Base-by-base conservation (phyloP, 2,888 invertebrate species). In the Eupithecia abbreviata region DNA sequence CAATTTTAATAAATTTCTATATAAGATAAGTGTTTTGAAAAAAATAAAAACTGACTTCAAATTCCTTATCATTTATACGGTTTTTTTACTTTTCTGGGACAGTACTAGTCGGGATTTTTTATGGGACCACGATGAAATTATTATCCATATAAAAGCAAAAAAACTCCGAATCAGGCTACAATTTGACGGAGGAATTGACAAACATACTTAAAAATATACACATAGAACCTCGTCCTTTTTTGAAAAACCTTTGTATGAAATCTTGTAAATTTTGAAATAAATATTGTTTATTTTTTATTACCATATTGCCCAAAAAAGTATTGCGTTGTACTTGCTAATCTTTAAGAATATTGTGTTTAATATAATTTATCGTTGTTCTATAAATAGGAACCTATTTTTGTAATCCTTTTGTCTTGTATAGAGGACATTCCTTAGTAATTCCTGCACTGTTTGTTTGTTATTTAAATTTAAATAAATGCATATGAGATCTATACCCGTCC, bases 361-460 rank as follows among this genome's bases (percentile, higher is more conserved):
- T n/a, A 58, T 58, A 58, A 55, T n/a, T 30, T 62, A 0, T 7
- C 18, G 2, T 18, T 58, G n/a, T 58, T 66, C 4, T 66, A 10
- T 66, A 65, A 6, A 30, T 66, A 15, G 15, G 4, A n/a, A n/a
- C n/a, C n/a, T 49, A 43, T 18, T 69, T 47, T 18, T 68, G 45
- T 68, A 2, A 45, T 69, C 4, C 0, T 30, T 47, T 45, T 66
- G 65, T 68, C 45, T 49, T 45, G 47, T 45, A 12, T 69, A n/a
- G n/a, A 45, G 68, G 18, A 49, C 69, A 87, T 88, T 88, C 88
- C 88, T 75, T 78, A 77, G 77, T 79, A 82, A 85, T 84, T 85
- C 84, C 82, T 30, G 30, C 1, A 49, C 49, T 10, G 47, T 68
- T 42, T 47, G 43, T 68, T 18, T 68, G 7, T 67, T 67, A 9